A percentile compares a stretch with the other conserved stretches of the same genome.
phyloP scores from a whole-genome alignment of 2,797 vertebrate species.

The Propithecus perrieri region DNA sequence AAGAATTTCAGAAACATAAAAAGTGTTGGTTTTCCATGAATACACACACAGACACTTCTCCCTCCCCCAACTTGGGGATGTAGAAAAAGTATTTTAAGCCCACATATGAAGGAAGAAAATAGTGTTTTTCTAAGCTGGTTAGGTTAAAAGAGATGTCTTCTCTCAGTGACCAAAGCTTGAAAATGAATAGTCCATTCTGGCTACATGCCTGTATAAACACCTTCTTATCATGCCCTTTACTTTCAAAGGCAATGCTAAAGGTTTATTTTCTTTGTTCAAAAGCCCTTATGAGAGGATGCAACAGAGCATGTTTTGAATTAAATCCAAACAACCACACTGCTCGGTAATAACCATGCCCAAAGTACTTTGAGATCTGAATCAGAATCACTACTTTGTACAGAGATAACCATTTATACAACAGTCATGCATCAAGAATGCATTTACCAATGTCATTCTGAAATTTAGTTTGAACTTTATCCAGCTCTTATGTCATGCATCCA shows the following conservation, averaged over 20 bases:
- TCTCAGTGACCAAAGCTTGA: constrained; percentile 54
- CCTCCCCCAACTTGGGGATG: neutral
- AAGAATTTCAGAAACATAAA: constrained; percentile 69
- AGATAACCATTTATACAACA: neutral
- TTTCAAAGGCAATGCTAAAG: constrained; percentile 41
- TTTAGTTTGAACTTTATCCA: constrained; percentile 24
- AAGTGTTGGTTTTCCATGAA: neutral
- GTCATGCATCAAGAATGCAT: neutral
- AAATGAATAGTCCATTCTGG: constrained; percentile 76
- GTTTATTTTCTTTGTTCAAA: constrained; percentile 51
- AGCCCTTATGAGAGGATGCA: neutral
- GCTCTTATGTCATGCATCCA: neutral
- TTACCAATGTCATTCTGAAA: neutral
- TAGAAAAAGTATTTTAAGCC: neutral
- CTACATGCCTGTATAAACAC: constrained; percentile 76
- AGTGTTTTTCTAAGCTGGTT: neutral
- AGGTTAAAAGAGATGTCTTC: constrained; percentile 59
- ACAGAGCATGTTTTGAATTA: neutral
- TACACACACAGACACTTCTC: neutral
- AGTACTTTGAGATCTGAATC: constrained; percentile 5
- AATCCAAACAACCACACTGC: neutral
- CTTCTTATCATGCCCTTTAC: constrained; percentile 67
- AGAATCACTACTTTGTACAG: neutral
- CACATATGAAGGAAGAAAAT: constrained; percentile 23
- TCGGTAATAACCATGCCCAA: neutral